A percentile compares a stretch with the other conserved stretches of the same genome.
Evolutionary conservation across 2,888 invertebrate genomes (phyloP).

Genomic region (Drosophila formosana): DNA sequence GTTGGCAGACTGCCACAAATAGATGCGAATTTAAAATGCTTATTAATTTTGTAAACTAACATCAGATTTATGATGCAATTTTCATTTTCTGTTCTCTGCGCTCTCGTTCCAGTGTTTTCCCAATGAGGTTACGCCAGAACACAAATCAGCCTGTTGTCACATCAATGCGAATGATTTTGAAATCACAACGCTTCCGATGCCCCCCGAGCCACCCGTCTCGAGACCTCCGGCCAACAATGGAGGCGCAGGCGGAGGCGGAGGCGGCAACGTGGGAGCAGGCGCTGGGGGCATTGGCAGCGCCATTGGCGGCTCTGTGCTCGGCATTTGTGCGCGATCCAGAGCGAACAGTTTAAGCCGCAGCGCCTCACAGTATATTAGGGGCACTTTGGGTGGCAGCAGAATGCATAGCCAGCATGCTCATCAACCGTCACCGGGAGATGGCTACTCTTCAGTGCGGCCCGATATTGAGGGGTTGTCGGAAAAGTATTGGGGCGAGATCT

Average conservation of each 20-base stretch:
- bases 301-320: conserved; percentile 80
- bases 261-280: conserved; percentile 18
- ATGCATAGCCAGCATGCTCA: conserved; percentile 51
- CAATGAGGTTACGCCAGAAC: conserved; percentile 83
- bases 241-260: conserved; percentile 31
- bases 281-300: conserved; percentile 58
- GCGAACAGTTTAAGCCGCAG: conserved; percentile 82
- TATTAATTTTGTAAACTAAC: conserved; percentile 63
- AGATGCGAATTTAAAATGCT: conserved; percentile 50
- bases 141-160: conserved; percentile 83
- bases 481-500: conserved; percentile 91
- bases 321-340: conserved; percentile 80
- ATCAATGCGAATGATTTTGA: conserved; percentile 85
- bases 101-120: conserved; percentile 81
- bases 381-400: conserved; percentile 57
- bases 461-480: conserved; percentile 90
- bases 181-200: conserved; percentile 84
- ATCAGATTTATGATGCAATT: conserved; percentile 55
- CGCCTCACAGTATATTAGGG: conserved; percentile 78
- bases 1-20: conserved; percentile 15
- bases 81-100: conserved; percentile 8
- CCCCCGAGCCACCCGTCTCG: conserved; percentile 84
- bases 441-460: conserved; percentile 82
- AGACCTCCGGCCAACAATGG: conserved; percentile 78
- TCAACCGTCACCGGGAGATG: conserved; percentile 45